Evolutionary conservation across 2,888 invertebrate genomes (phyloP), one percentile per base, ranked within the genome.

Genomic region (Clepsis dumicolana): DNA sequence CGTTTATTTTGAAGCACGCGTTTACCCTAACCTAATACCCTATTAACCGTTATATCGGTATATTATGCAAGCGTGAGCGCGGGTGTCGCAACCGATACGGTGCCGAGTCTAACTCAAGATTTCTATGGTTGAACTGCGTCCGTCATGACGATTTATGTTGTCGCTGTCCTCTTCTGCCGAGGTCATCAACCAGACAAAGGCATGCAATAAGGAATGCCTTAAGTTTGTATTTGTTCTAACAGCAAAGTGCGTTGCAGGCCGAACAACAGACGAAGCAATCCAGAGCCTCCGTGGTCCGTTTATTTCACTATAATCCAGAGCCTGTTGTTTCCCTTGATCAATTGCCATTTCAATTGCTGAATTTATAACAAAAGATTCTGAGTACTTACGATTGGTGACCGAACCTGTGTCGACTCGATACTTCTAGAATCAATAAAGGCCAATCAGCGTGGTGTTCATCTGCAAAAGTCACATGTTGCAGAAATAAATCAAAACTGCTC

Each of bases 391-490:
- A 18, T 12, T 48, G 21, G 21, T 1, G 12, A 21, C 4, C 54
- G 29, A 18, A 4, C 16, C n/a, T 10, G 35, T 8, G 14, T 38
- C 41, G 59, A 25, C 35, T 38, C 41, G 59, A 25, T 56, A 32
- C 14, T 57, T 14, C 4, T 59, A n/a, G 41, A 38, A 54, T 14
- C 65, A 60, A 65, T 65, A 67, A 56, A 62, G 24, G 18, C 18
- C 57, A 32, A 63, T 64, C 59, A 50, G 52, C 29, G 63, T 48
- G 18, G 44, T 7, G 4, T 29, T 29, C 63, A 59, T 59, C 50
- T 57, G 63, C 67, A 63, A 64, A 59, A 68, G 64, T 68, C 64
- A 59, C 64, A 68, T 68, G 59, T 59, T 59, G 57, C 52, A 68
- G 59, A 68, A 68, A 68, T 68, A 68, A 68, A 68, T 68, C 59